These are phyloP conservation scores for Psittacula cyanocephala DNA, from an alignment of 2,113 vertebrate species.

Conservation along the genomic window DNA sequence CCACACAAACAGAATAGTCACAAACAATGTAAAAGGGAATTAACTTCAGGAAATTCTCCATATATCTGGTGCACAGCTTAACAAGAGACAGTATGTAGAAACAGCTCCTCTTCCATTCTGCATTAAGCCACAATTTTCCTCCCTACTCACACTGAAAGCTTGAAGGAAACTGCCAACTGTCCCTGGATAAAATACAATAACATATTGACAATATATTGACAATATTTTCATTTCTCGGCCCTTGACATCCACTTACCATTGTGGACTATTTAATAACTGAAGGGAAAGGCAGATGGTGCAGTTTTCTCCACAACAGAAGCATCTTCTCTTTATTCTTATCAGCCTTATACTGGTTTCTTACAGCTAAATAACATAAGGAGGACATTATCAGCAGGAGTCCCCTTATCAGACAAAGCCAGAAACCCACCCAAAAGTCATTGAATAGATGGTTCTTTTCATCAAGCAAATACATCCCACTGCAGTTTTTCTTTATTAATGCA, in stretches of 20 bases:
- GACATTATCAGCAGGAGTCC: background rate
- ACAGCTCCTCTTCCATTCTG: background rate
- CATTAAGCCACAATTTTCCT: background rate
- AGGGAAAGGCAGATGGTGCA: background rate
- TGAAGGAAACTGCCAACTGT: background rate
- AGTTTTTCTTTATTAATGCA: background rate
- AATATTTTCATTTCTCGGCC: background rate
- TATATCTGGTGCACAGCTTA: background rate
- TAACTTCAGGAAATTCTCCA: background rate
- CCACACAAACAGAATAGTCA: background rate
- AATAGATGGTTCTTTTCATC: background rate
- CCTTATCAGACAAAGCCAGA: background rate
- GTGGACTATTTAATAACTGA: background rate
- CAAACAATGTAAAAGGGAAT: background rate
- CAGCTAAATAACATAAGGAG: background rate
- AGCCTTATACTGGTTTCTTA: background rate
- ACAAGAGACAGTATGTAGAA: background rate
- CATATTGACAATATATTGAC: background rate
- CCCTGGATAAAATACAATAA: background rate
- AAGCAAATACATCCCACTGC: background rate
- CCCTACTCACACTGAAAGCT: background rate
- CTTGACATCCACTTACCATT: background rate
- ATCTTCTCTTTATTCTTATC: background rate
- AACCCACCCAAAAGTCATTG: background rate
- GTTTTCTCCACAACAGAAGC: background rate